Evolutionary conservation across 1,140 invertebrate species (phyloP).

Genomic region (Hylaeus anthracinus): DNA sequence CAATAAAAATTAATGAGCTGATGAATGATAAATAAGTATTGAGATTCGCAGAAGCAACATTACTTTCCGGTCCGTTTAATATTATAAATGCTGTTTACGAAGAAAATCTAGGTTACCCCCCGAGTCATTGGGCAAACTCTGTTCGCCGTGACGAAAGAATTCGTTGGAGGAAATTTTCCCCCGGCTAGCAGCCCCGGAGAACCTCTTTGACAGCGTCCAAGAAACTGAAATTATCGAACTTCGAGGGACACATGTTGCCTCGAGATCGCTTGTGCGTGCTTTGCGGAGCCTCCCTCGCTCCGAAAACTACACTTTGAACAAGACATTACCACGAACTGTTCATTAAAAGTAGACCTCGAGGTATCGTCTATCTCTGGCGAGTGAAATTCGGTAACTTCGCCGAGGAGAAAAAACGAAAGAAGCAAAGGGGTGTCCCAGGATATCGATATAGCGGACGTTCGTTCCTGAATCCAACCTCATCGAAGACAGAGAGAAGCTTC

Average conservation of each 20-base stretch:
- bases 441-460: slow-evolving; percentile 44
- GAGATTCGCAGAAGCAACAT: too few species aligned
- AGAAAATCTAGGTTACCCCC: background rate
- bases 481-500: slow-evolving; percentile 58
- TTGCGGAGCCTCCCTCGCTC: background rate
- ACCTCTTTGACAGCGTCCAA: too few species aligned
- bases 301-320: background rate
- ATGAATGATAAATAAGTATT: too few species aligned
- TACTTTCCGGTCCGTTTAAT: too few species aligned
- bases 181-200: background rate
- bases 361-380: background rate
- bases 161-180: slow-evolving; percentile 7
- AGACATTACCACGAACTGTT: background rate
- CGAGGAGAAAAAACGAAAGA: background rate
- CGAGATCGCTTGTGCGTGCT: background rate
- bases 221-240: slow-evolving; percentile 22
- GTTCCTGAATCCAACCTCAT: slow-evolving; percentile 46
- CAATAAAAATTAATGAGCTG: too few species aligned
- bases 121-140: background rate
- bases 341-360: background rate
- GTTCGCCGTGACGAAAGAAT: background rate
- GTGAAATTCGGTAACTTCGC: background rate
- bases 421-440: background rate
- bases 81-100: too few species aligned
- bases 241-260: background rate